Evolutionary conservation across 1,140 invertebrate genomes (phyloP), one percentile per base, ranked within the genome.

Genomic region (Hypsibius dujardini): DNA sequence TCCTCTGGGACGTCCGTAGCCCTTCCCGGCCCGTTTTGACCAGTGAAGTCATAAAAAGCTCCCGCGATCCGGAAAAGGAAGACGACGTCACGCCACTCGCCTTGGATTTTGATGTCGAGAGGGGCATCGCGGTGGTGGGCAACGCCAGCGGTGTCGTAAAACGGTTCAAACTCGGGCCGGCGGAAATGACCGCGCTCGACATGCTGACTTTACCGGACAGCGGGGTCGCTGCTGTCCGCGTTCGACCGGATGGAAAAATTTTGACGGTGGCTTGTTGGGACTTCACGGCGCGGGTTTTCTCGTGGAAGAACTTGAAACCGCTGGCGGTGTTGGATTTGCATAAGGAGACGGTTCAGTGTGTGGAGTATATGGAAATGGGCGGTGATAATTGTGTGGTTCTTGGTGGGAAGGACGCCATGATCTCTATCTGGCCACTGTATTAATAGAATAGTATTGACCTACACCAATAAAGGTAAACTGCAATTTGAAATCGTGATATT

Each of bases 201-300:
- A 15, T 3, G 3, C 12, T 42, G 3, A 7, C 12, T 42, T 15
- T 67, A 42, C 42, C 62, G 12, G 42, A 12, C 12, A 45, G 42
- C 12, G 89, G 89, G 59, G 85, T 86, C 46, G 86, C 85, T 76
- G 82, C 83, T 73, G 79, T 89, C n/a, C 81, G 82, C 73, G 84
- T 88, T 69, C 81, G 88, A 71, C 75, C 79, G 0, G 88, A 90
- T 80, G 82, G 84, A 12, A 89, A 87, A 78, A 84, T 91, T 2
- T 85, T 90, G 76, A 84, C 85, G 42, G 81, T 83, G 45, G 88
- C 85, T 47, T 86, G 88, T 42, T 89, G 87, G 86, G 89, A 91
- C 76, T 85, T 85, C 1, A 83, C 84, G 69, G 81, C 90, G 59
- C 80, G 88, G 75, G 82, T 90, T 73, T 90, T 86, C 78, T 87